These are phyloP conservation scores for Characodon lateralis DNA, from an alignment of 2,797 vertebrate genomes.

Conservation along the genomic window DNA sequence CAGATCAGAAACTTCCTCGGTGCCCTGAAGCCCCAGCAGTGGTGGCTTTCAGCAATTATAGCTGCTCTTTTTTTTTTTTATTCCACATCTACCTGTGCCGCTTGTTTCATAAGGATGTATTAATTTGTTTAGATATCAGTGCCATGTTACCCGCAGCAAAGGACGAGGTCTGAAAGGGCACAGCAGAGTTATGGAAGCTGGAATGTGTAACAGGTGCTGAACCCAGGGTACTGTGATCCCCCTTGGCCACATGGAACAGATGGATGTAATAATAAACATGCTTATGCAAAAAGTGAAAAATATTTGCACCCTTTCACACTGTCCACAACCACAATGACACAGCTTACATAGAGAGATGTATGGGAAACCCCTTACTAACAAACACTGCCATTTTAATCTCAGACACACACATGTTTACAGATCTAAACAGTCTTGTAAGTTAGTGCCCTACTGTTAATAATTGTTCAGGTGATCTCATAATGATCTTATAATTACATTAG, in stretches of 20 bases:
- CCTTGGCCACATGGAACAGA: slow-evolving; percentile 45
- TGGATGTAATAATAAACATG: slow-evolving; percentile 65
- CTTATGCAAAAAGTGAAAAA: slow-evolving; percentile 41
- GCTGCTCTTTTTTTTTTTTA: slow-evolving; percentile 32
- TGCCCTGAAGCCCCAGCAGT: slow-evolving; percentile 46
- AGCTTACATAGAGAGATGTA: too few relatives aligned
- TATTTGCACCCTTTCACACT: too few relatives aligned
- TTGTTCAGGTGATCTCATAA: too few relatives aligned
- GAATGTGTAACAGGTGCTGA: slow-evolving; percentile 69
- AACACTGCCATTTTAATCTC: too few relatives aligned
- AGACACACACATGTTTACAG: too few relatives aligned
- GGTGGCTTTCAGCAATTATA: slow-evolving; percentile 29
- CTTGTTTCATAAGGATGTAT: slow-evolving; percentile 27
- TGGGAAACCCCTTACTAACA: too few relatives aligned
- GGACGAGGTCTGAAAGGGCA: slow-evolving; percentile 38
- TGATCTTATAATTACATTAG: too few relatives aligned
- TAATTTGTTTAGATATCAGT: slow-evolving; percentile 56
- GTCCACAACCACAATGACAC: too few relatives aligned
- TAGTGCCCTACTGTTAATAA: too few relatives aligned
- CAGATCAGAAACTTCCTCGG: slow-evolving; percentile 46
- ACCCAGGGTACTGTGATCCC: slow-evolving; percentile 37
- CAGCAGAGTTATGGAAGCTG: slow-evolving; percentile 19
- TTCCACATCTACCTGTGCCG: slow-evolving; percentile 29
- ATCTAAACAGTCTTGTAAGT: too few relatives aligned
- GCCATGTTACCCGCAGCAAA: slow-evolving; percentile 30